Conservation (phyloP, 1,140 invertebrate genomes). For the Elysia chlorotica region DNA sequence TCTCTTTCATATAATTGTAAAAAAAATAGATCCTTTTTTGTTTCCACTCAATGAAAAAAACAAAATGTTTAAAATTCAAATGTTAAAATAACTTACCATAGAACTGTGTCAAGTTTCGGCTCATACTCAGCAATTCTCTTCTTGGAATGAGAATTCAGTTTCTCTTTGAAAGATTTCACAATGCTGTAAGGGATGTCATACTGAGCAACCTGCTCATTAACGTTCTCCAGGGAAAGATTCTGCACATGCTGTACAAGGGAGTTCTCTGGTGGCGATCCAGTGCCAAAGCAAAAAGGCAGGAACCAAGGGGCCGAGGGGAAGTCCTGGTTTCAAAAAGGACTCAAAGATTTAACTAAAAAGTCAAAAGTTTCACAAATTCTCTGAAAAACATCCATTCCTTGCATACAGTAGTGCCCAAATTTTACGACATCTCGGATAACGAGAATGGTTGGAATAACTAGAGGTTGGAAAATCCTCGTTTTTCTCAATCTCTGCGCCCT, state of each 20-base stretch:
- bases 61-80: background rate
- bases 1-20: background rate
- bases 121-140: slow-evolving; percentile 37
- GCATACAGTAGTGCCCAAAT: no score
- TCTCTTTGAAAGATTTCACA: slow-evolving; percentile 37
- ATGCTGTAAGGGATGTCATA: slow-evolving; percentile 46
- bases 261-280: slow-evolving; percentile 33
- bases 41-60: background rate
- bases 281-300: slow-evolving; percentile 51
- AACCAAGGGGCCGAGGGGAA: slow-evolving; percentile 56
- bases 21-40: background rate
- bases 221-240: slow-evolving; percentile 43
- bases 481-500: no score
- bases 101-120: slow-evolving; percentile 45
- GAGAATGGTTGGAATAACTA: no score
- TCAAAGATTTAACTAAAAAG: background rate
- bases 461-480: background rate
- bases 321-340: slow-evolving; percentile 35
- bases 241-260: slow-evolving; percentile 31
- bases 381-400: background rate
- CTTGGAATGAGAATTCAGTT: slow-evolving; percentile 43
- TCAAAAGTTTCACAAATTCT: background rate
- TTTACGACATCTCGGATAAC: background rate
- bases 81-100: slow-evolving; percentile 42
- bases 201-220: slow-evolving; percentile 44